Evolutionary conservation across 1,140 invertebrate species (phyloP), one percentile per base, ranked within the genome.

Genomic region (Bombus picipes): DNA sequence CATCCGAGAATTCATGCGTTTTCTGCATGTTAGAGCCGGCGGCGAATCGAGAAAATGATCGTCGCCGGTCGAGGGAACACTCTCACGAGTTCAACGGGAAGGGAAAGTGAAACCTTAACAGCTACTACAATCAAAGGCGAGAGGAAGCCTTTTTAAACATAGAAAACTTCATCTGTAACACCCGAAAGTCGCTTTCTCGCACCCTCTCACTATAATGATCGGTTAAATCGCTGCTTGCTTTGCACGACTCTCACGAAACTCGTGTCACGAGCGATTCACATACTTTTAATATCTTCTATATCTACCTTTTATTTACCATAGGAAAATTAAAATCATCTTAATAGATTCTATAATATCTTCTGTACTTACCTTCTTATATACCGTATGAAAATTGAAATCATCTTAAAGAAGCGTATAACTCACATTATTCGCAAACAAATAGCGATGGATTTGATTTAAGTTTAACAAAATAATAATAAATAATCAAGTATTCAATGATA

Each of bases 11-110:
- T 41, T 65, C 75, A 39, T 41, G 62, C 41, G 62, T 80, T 80
- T 70, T 32, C 65, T 47, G 77, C 66, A 9, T 34, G 32, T 68
- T 39, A 18, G 47, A 81, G 43, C 12, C 79, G 9, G n/a, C 6
- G 39, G 75, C 57, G 34, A 37, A 18, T 59, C 79, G 47, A 72
- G 79, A 66, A 41, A 81, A 72, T 57, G 68, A 81, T 53, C 43
- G 68, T 72, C 43, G 15, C 6, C 62, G 4, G 28, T 25, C 47
- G 12, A 43, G 65, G 32, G 34, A 68, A 83, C 59, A 39, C 41
- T 83, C 62, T 76, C 72, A 62, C 72, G 73, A 76, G 22, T 77
- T 12, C 13, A 37, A 32, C 37, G 28, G 34, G n/a, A 71, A 78
- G 53, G 74, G 47, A 78, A 70, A 78, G 74, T 70, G 65, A 70